Evolutionary conservation across 2,888 invertebrate genomes (phyloP).

Genomic region (Idaea biselata): DNA sequence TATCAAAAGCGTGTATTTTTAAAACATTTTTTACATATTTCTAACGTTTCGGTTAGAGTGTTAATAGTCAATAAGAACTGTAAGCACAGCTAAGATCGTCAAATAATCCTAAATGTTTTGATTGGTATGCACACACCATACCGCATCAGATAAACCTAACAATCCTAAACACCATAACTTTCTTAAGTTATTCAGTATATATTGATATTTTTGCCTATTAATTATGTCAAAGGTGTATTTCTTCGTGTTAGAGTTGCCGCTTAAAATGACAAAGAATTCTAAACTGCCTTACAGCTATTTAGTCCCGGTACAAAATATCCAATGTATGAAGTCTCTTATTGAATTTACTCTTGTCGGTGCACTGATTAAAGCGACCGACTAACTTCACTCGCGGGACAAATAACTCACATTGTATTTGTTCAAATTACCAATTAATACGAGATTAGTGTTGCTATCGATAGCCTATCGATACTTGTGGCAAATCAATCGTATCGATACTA

Average conservation of each 20-base stretch:
- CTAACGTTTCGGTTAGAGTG: not conserved
- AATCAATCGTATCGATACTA: no score
- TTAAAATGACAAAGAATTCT: conserved; percentile 17
- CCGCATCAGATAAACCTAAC: not conserved
- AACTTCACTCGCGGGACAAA: conserved; percentile 48
- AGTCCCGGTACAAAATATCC: conserved; percentile 22
- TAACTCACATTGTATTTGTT: conserved; percentile 52
- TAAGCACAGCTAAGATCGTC: not conserved
- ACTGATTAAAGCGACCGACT: conserved; percentile 49
- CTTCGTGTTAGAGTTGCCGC: conserved; percentile 47
- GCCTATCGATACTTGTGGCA: no score
- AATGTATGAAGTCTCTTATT: conserved; percentile 30
- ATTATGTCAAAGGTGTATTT: conserved; percentile 35
- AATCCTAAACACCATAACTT: conserved; percentile 18
- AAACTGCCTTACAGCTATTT: conserved; percentile 8
- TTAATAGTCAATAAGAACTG: not conserved
- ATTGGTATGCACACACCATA: not conserved
- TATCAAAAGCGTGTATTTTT: not conserved
- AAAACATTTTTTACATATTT: not conserved
- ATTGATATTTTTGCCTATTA: conserved; percentile 24
- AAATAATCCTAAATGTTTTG: not conserved
- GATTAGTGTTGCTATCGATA: no score
- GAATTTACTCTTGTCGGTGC: conserved; percentile 33
- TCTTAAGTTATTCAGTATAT: conserved; percentile 21
- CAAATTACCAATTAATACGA: conserved; percentile 57